Evolutionary conservation across 2,888 invertebrate species (phyloP), one percentile per base, ranked within the genome.

Genomic region (Melinaea menophilus): DNA sequence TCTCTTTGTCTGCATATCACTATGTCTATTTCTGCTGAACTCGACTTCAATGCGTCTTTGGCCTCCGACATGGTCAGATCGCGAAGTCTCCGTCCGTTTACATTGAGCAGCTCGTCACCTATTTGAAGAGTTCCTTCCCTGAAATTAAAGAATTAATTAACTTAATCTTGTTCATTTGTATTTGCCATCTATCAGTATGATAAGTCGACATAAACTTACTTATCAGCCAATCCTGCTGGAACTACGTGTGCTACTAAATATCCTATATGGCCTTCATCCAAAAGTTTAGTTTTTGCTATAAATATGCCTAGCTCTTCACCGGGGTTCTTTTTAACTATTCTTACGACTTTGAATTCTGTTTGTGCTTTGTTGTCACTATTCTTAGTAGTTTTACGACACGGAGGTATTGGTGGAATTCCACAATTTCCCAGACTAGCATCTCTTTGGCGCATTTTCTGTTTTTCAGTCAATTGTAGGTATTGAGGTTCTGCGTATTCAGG

Each of bases 161-260:
- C 13, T 37, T 34, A 5, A 33, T 22, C 31, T 22, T 9, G 1
- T 51, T 51, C 31, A 31, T 22, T 41, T 55, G 4, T 9, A 13
- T 54, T 2, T 35, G 35, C 12, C 35, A 34, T 59, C 47, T 60
- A 55, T 35, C 37, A 22, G 7, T 35, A 37, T 41, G 3, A 9
- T 41, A 41, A 41, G 3, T 41, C 11, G 63, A 48, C 56, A 12
- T 59, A 33, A 66, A 85, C 90, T 85, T 79, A 94, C 94, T 92
- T 93, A 79, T 94, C 93, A 31, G 94, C 94, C 68, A 95, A 80
- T 69, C 95, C 94, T 62, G 93, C 93, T 3, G 94, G 93, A 33
- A 94, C 93, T 3, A 95, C 93, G 76, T 94, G 93, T 34, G 94
- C 94, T 3, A 95, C 94, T 65, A 94, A 86, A 77, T 94, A 95